Conservation (phyloP, 1,140 invertebrate genomes). For the Mylabris phalerata region DNA sequence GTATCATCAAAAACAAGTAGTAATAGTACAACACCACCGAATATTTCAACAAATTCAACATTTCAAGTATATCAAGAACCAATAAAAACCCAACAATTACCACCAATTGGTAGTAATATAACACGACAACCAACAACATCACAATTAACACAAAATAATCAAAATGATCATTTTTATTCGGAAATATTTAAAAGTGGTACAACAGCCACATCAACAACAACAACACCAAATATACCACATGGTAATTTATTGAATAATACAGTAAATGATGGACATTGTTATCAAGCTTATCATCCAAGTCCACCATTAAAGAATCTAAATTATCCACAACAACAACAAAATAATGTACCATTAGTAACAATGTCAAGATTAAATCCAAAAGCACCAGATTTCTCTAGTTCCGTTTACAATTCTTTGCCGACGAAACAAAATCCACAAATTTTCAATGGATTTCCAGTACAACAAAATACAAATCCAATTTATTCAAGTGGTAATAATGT, state of each 20-base stretch:
- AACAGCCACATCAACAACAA: background rate
- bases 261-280: slow-evolving; percentile 37
- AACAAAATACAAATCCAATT: slow-evolving; percentile 23
- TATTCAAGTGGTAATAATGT: slow-evolving; percentile 8
- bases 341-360: slow-evolving; percentile 37
- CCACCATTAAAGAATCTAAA: slow-evolving; percentile 39
- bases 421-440: slow-evolving; percentile 30
- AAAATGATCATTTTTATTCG: slow-evolving; percentile 23
- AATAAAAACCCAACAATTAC: slow-evolving; percentile 30
- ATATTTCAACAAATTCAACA: slow-evolving; percentile 22
- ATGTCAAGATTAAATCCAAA: slow-evolving; percentile 80
- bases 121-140: slow-evolving; percentile 11
- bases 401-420: slow-evolving; percentile 45
- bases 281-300: slow-evolving; percentile 33
- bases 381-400: slow-evolving; percentile 72
- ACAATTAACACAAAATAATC: slow-evolving; percentile 28
- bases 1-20: slow-evolving; percentile 56
- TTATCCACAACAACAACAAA: slow-evolving; percentile 20
- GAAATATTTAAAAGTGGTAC: slow-evolving; percentile 29
- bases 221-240: slow-evolving; percentile 36
- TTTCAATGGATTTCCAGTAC: slow-evolving; percentile 32
- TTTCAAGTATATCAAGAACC: slow-evolving; percentile 29
- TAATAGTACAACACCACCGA: slow-evolving; percentile 46
- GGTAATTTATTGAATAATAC: slow-evolving; percentile 27
- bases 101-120: slow-evolving; percentile 35